phyloP scores from a whole-genome alignment of 35 echinoderm and acorn worm genomes.

The Anneissia japonica region DNA sequence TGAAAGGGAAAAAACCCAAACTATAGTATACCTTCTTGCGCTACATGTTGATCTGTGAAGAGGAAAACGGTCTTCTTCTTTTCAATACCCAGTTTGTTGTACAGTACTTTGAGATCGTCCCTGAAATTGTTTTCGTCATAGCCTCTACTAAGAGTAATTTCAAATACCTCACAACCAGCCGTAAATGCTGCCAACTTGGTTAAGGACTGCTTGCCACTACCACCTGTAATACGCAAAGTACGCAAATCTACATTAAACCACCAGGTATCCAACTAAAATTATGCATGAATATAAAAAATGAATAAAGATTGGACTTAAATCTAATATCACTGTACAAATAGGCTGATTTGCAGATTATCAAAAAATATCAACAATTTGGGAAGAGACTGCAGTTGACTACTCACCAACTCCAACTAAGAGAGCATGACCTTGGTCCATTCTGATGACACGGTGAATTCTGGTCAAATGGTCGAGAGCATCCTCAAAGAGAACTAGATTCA shows the following conservation, averaged over 20 bases:
- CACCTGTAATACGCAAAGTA: conserved; percentile 78
- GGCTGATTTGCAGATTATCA: too few relatives aligned
- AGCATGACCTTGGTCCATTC: conserved; percentile 96
- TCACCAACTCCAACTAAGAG: conserved; percentile 89
- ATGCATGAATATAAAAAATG: too few relatives aligned
- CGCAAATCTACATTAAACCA: too few relatives aligned
- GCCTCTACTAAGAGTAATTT: conserved; percentile 92
- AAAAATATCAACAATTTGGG: too few relatives aligned
- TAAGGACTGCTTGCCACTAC: conserved; percentile 95
- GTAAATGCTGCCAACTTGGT: conserved; percentile 80
- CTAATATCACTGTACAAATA: too few relatives aligned
- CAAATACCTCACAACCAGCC: conserved; percentile 95
- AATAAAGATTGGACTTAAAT: too few relatives aligned
- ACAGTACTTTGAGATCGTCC: conserved; percentile 89
- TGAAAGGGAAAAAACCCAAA: too few relatives aligned
- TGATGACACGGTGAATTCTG: conserved; percentile 83
- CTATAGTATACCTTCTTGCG: conserved; percentile 78
- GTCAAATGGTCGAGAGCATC: conserved; percentile 97
- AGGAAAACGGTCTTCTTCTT: conserved; percentile 87
- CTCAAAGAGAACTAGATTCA: conserved; percentile 98
- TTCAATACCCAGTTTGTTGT: conserved; percentile 98
- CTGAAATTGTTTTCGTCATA: conserved; percentile 97
- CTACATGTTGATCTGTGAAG: conserved; percentile 92
- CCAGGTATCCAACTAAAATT: too few relatives aligned
- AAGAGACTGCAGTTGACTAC: too few relatives aligned